Evolutionary conservation across 2,797 vertebrate species (phyloP).

Genomic region (Telmatherina bonti): DNA sequence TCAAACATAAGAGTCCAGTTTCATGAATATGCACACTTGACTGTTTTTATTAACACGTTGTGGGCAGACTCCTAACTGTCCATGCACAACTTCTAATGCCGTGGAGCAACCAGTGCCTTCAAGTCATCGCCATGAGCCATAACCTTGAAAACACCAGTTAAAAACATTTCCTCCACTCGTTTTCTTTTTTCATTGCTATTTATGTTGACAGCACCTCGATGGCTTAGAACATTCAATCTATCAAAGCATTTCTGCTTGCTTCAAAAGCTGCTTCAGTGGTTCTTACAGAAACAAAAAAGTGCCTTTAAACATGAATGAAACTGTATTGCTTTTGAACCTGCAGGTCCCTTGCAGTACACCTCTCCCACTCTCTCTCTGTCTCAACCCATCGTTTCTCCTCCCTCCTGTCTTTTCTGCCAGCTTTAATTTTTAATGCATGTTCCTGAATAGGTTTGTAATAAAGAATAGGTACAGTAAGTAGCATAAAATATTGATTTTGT

Average conservation of each 20-base stretch:
- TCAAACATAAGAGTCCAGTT: constrained; percentile 35
- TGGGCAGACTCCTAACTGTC: constrained; percentile 57
- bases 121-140: constrained; percentile 76
- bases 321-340: constrained; percentile 91
- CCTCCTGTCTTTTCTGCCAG: constrained; percentile 71
- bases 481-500: constrained; percentile 99
- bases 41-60: constrained; percentile 51
- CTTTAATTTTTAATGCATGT: constrained; percentile 96
- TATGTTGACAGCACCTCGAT: constrained; percentile 85
- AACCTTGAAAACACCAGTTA: constrained; percentile 87
- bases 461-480: constrained; percentile 95
- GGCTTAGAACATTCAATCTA: constrained; percentile 81
- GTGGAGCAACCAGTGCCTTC: constrained; percentile 63
- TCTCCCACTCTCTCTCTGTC: constrained; percentile 4
- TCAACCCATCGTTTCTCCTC: constrained; percentile 46
- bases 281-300: constrained; percentile 84
- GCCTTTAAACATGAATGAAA: constrained; percentile 91
- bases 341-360: constrained; percentile 74
- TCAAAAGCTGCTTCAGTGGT: constrained; percentile 82
- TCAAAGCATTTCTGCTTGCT: constrained; percentile 82
- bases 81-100: constrained; percentile 53
- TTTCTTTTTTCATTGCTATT: constrained; percentile 78
- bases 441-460: constrained; percentile 97
- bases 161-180: constrained; percentile 79
- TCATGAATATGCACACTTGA: constrained; percentile 50